phyloP scores from a whole-genome alignment of 2,113 vertebrate genomes.

The Philantomba maxwellii region DNA sequence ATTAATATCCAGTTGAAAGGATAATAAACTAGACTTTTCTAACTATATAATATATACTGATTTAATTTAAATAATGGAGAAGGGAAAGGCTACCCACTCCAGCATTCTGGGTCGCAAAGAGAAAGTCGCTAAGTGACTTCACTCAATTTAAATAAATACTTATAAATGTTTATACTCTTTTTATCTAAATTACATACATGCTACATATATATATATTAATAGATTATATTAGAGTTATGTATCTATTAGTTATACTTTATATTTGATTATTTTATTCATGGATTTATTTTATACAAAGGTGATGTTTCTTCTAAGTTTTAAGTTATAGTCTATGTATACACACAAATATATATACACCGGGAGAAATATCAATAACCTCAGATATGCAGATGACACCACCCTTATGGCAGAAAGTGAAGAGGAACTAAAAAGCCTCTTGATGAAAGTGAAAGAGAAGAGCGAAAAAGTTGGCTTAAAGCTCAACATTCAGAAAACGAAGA shows the following conservation, averaged over 20 bases:
- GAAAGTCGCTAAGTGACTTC: background rate
- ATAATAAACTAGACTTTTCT: background rate
- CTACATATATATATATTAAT: background rate
- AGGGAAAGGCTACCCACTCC: background rate
- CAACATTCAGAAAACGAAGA: too few relatives aligned
- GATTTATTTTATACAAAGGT: background rate
- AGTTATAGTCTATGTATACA: background rate
- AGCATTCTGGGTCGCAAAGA: background rate
- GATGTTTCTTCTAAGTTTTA: background rate
- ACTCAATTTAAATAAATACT: background rate
- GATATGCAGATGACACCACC: too few relatives aligned
- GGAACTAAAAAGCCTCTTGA: too few relatives aligned
- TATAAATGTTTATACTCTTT: background rate
- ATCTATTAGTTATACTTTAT: background rate
- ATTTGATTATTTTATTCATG: background rate
- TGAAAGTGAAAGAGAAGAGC: too few relatives aligned
- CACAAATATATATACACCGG: background rate
- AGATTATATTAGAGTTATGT: background rate
- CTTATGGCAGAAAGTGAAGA: too few relatives aligned
- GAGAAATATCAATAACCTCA: too few relatives aligned
- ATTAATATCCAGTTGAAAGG: background rate
- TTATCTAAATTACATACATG: background rate
- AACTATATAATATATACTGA: background rate
- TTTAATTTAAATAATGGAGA: background rate
- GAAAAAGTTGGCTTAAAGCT: too few relatives aligned